Conservation (phyloP, 2,113 vertebrate species). For the Heterocephalus glaber region DNA sequence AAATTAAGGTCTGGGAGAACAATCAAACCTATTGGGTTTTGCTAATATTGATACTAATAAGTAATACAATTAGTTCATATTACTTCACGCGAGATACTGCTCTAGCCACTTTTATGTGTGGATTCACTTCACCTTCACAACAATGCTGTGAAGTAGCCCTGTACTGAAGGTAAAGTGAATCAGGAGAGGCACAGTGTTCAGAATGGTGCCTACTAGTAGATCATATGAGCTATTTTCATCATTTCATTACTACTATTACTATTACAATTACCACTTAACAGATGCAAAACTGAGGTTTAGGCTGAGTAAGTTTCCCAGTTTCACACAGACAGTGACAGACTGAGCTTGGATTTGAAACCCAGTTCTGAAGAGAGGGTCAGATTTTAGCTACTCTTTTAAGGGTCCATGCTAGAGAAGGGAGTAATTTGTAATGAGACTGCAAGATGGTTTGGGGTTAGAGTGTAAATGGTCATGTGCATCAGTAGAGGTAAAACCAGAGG, state of each 20-base stretch:
- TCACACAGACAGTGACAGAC: background rate
- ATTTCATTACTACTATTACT: background rate
- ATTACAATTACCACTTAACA: conserved; percentile 1
- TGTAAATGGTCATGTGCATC: conserved; percentile 1
- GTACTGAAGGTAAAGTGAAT: background rate
- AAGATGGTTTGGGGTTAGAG: conserved; percentile 4
- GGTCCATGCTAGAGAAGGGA: background rate
- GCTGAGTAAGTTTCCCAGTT: background rate
- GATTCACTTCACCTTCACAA: background rate
- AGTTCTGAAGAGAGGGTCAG: conserved; percentile 25
- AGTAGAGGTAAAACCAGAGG: background rate
- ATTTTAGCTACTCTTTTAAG: conserved; percentile 11
- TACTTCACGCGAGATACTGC: background rate
- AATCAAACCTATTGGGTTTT: conserved; percentile 6
- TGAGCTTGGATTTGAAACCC: background rate
- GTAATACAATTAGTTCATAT: background rate
- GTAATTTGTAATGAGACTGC: conserved; percentile 41
- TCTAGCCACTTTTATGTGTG: background rate
- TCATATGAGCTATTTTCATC: background rate
- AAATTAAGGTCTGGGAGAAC: background rate
- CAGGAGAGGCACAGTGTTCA: background rate
- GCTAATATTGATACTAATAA: conserved; percentile 34
- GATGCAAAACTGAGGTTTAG: background rate
- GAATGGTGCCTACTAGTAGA: background rate
- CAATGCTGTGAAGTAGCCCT: background rate